A percentile compares a stretch with the other conserved stretches of the same genome.
Conservation (phyloP, 2,888 invertebrate species). For the Tholera decimalis region DNA sequence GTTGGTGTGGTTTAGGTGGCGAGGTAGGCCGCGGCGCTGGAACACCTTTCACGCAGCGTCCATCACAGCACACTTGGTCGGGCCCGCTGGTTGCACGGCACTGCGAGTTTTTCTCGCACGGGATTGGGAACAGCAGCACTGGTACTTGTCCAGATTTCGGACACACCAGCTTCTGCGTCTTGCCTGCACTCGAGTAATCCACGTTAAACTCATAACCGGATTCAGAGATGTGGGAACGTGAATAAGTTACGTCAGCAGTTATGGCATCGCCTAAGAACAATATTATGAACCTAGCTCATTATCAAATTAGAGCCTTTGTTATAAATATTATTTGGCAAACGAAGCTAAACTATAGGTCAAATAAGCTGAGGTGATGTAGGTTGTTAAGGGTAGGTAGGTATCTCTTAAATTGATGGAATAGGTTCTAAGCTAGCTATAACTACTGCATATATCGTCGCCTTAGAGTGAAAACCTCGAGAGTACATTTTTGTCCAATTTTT, state of each 20-base stretch:
- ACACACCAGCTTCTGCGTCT: constrained; percentile 85
- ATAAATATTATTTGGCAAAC: constrained; percentile 3
- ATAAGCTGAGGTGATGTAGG: background rate
- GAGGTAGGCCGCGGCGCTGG: constrained; percentile 91
- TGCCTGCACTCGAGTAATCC: constrained; percentile 81
- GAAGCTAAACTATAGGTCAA: constrained; percentile 1
- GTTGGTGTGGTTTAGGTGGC: constrained; percentile 83
- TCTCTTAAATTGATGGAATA: too few species aligned
- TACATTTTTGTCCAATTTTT: too few species aligned
- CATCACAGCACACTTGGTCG: constrained; percentile 88
- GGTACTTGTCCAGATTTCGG: constrained; percentile 82
- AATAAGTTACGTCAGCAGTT: constrained; percentile 75
- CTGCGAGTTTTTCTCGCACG: constrained; percentile 87
- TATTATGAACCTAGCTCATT: constrained; percentile 71
- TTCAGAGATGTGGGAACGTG: constrained; percentile 70
- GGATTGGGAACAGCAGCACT: constrained; percentile 84
- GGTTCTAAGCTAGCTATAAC: background rate
- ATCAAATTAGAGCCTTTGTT: constrained; percentile 51
- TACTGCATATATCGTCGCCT: too few species aligned
- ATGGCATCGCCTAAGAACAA: constrained; percentile 76
- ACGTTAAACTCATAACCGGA: constrained; percentile 72
- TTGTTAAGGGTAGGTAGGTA: background rate
- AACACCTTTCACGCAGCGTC: constrained; percentile 92
- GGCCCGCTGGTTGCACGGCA: constrained; percentile 85
- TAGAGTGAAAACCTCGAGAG: too few species aligned